Conservation (phyloP, 2,113 vertebrate species). For the Sakesphorus luctuosus region DNA sequence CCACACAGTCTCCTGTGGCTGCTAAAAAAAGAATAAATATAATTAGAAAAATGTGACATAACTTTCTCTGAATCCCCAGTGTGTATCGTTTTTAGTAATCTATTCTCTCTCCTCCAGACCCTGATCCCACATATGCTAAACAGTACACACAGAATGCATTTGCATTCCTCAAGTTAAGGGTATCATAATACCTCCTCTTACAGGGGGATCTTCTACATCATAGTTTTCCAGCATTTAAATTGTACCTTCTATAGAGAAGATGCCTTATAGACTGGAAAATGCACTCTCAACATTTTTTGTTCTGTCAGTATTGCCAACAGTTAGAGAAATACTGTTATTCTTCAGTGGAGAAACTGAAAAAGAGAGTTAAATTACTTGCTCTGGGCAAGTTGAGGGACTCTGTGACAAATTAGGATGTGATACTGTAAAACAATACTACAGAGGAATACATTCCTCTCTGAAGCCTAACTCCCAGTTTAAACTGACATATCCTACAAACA, state of each 20-base stretch:
- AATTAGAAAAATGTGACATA: neutral
- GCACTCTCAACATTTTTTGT: neutral
- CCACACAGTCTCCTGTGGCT: neutral
- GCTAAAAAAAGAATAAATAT: neutral
- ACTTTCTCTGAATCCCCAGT: neutral
- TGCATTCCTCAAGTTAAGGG: neutral
- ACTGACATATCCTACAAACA: neutral
- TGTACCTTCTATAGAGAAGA: neutral
- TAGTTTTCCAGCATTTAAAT: neutral
- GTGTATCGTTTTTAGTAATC: neutral
- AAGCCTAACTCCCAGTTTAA: neutral
- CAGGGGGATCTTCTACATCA: neutral
- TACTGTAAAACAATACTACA: neutral
- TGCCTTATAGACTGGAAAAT: neutral
- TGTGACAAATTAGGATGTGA: neutral
- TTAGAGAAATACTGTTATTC: neutral
- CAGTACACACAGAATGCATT: neutral
- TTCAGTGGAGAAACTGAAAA: neutral
- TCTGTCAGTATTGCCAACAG: neutral
- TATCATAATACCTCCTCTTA: rapidly evolving
- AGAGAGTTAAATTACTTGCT: neutral
- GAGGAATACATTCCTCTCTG: neutral
- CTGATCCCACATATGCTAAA: neutral
- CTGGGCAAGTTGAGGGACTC: neutral
- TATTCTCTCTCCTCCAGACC: neutral